Conservation (phyloP, 2,113 vertebrate species). For the Clupea harengus region DNA sequence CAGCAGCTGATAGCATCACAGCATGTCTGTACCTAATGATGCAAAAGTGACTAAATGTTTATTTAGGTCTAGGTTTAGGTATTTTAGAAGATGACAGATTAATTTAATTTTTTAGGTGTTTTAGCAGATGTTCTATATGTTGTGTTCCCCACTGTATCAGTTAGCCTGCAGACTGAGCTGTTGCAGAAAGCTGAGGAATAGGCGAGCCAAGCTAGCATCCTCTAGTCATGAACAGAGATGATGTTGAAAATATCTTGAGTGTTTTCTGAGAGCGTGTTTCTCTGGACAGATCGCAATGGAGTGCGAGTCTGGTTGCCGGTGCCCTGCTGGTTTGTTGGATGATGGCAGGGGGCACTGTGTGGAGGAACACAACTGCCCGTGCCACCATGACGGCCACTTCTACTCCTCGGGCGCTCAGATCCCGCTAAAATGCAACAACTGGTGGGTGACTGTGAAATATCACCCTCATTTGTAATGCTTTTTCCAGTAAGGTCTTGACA, state of each 20-base stretch:
- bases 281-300: slow-evolving; percentile 67
- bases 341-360: slow-evolving; percentile 82
- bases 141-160: too few relatives aligned
- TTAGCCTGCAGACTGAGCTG: too few relatives aligned
- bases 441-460: slow-evolving; percentile 65
- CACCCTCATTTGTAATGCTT: not conserved
- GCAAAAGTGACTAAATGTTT: too few relatives aligned
- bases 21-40: not conserved
- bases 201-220: too few relatives aligned
- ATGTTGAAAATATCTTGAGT: not conserved
- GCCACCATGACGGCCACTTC: slow-evolving; percentile 76
- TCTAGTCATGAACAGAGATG: too few relatives aligned
- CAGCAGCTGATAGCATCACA: not conserved
- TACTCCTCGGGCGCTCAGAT: slow-evolving; percentile 75
- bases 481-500: too few relatives aligned
- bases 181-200: too few relatives aligned
- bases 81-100: too few relatives aligned
- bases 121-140: not conserved
- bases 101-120: too few relatives aligned
- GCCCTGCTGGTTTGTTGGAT: slow-evolving; percentile 79
- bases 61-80: too few relatives aligned
- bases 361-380: slow-evolving; percentile 78
- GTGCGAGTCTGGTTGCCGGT: slow-evolving; percentile 86
- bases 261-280: not conserved
- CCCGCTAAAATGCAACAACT: slow-evolving; percentile 80